Conservation (phyloP, 2,888 invertebrate genomes). For the Trichogramma dendrolimi region DNA sequence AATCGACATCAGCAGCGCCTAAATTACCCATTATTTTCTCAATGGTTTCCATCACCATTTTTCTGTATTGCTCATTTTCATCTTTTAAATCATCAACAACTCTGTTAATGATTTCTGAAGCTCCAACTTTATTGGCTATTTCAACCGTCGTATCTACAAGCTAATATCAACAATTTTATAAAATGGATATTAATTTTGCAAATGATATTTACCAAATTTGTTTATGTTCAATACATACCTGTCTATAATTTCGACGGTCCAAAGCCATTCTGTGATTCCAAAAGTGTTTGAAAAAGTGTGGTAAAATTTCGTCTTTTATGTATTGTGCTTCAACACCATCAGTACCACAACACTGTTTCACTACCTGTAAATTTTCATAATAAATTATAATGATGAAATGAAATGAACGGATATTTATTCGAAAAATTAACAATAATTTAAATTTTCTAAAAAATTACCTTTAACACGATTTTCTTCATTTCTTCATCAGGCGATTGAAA, state of each 20-base stretch:
- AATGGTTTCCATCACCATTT: slow-evolving; percentile 99
- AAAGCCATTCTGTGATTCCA: slow-evolving; percentile 99
- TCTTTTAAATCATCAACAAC: slow-evolving; percentile 99
- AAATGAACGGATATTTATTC: slow-evolving; percentile 9
- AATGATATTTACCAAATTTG: not conserved
- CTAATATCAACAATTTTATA: slow-evolving; percentile 40
- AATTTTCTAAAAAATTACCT: slow-evolving; percentile 57
- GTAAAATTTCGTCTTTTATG: slow-evolving; percentile 97
- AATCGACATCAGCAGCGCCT: slow-evolving; percentile 97
- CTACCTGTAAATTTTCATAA: slow-evolving; percentile 61
- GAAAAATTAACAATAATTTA: slow-evolving; percentile 4
- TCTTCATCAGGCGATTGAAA: slow-evolving; percentile 99
- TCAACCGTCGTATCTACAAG: slow-evolving; percentile 99
- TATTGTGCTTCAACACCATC: slow-evolving; percentile 99
- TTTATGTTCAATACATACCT: slow-evolving; percentile 51
- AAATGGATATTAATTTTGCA: not conserved
- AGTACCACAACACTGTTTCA: slow-evolving; percentile 99
- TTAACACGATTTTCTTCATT: slow-evolving; percentile 99
- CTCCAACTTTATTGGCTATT: slow-evolving; percentile 99
- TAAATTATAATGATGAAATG: not conserved
- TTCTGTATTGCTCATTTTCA: slow-evolving; percentile 98
- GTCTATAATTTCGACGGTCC: slow-evolving; percentile 94
- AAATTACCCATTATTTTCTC: slow-evolving; percentile 97
- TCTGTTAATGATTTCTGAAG: slow-evolving; percentile 96
- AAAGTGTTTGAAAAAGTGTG: slow-evolving; percentile 98